Evolutionary conservation across 2,888 invertebrate species (phyloP).

Genomic region (Scaptomyza parva): DNA sequence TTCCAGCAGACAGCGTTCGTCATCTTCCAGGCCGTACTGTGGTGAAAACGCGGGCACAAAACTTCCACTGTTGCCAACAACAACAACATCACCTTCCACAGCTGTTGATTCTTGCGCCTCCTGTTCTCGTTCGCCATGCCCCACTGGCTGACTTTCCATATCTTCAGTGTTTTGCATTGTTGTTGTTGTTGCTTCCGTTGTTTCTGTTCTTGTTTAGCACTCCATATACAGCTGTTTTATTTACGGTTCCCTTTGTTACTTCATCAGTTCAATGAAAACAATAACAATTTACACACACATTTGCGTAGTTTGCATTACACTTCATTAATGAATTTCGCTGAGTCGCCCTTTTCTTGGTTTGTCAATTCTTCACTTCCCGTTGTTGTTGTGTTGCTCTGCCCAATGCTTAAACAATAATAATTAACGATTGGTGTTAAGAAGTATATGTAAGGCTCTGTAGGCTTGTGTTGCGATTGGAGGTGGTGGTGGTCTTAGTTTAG

Average conservation of each 20-base stretch:
- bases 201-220: neutral
- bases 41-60: slow-evolving; percentile 63
- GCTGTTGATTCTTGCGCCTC: slow-evolving; percentile 2
- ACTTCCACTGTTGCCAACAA: neutral
- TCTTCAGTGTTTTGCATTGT: slow-evolving; percentile 33
- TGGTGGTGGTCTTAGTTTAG: neutral
- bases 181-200: neutral
- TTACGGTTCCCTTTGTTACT: slow-evolving; percentile 9
- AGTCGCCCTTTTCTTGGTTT: slow-evolving; percentile 13
- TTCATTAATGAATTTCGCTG: slow-evolving; percentile 8
- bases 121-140: too few relatives aligned
- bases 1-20: slow-evolving; percentile 54
- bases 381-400: slow-evolving; percentile 4
- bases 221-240: slow-evolving; percentile 39
- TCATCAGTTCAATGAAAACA: slow-evolving; percentile 19
- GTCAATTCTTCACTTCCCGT: neutral
- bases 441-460: neutral
- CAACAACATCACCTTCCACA: neutral
- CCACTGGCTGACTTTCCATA: slow-evolving; percentile 18
- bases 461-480: slow-evolving; percentile 1
- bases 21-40: slow-evolving; percentile 20
- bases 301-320: neutral
- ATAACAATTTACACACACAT: slow-evolving; percentile 3
- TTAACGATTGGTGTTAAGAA: slow-evolving; percentile 1
- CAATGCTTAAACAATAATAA: slow-evolving; percentile 46